These are phyloP conservation scores for Drosophila bunnanda DNA, from an alignment of 2,888 invertebrate genomes.

Conservation along the genomic window DNA sequence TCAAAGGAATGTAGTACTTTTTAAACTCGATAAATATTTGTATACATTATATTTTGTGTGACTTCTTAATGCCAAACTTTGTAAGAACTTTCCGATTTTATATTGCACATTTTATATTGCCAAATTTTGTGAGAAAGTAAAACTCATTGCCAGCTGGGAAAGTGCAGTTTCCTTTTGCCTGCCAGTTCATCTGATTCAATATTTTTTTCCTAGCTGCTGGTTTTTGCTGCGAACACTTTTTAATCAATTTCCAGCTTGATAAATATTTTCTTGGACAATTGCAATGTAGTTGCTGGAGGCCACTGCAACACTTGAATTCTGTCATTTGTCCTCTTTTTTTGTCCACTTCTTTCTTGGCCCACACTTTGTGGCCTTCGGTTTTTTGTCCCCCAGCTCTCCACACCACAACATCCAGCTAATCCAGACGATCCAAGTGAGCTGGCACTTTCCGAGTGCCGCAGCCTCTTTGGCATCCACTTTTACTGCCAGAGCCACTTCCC, in stretches of 20 bases:
- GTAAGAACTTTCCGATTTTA: background rate
- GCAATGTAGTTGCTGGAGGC: constrained; percentile 36
- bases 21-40: background rate
- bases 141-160: constrained; percentile 6
- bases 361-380: constrained; percentile 10
- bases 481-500: constrained; percentile 18
- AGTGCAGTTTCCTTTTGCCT: background rate
- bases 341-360: constrained; percentile 17
- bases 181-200: constrained; percentile 11
- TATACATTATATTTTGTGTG: background rate
- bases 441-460: constrained; percentile 58
- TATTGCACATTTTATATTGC: background rate
- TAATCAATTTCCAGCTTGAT: constrained; percentile 44
- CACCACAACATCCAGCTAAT: constrained; percentile 50
- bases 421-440: constrained; percentile 54
- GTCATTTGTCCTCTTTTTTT: constrained; percentile 34
- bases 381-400: constrained; percentile 6
- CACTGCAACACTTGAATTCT: constrained; percentile 49
- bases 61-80: background rate
- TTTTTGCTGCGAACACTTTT: constrained; percentile 26
- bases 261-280: constrained; percentile 47
- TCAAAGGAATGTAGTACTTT: background rate
- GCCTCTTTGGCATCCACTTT: constrained; percentile 49
- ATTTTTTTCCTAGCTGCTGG: background rate
- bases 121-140: background rate